Evolutionary conservation across 2,113 vertebrate species (phyloP).

Genomic region (Struthidea cinerea): DNA sequence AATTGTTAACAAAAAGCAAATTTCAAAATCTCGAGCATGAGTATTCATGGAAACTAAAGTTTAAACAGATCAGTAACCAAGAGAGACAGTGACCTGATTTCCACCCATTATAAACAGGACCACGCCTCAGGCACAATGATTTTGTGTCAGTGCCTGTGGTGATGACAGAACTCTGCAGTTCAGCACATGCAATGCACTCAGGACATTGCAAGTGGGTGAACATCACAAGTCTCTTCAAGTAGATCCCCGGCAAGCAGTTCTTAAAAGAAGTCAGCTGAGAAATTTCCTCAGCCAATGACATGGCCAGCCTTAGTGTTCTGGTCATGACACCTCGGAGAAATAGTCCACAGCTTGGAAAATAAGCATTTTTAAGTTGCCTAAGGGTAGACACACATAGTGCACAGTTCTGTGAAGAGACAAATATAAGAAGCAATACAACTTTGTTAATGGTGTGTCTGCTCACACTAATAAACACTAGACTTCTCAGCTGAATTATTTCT

Average conservation of each 20-base stretch:
- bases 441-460: not conserved
- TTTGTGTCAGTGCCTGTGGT: conserved; percentile 14
- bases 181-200: not conserved
- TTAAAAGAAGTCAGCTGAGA: not conserved
- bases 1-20: not conserved
- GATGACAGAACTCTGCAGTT: not conserved
- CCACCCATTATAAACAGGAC: not conserved
- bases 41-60: conserved; percentile 23
- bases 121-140: conserved; percentile 3
- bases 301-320: not conserved
- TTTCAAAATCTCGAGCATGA: not conserved
- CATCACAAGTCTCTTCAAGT: not conserved
- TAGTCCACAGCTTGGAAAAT: not conserved
- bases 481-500: not conserved
- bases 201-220: not conserved
- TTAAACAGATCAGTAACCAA: conserved; percentile 49
- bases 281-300: not conserved
- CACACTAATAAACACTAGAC: not conserved
- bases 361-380: not conserved
- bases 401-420: not conserved
- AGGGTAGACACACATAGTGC: not conserved
- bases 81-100: conserved; percentile 32
- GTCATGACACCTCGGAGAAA: not conserved
- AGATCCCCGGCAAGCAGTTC: not conserved
- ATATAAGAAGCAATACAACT: not conserved